phyloP scores from a whole-genome alignment of 2,888 invertebrate genomes.

The Baronia brevicornis region DNA sequence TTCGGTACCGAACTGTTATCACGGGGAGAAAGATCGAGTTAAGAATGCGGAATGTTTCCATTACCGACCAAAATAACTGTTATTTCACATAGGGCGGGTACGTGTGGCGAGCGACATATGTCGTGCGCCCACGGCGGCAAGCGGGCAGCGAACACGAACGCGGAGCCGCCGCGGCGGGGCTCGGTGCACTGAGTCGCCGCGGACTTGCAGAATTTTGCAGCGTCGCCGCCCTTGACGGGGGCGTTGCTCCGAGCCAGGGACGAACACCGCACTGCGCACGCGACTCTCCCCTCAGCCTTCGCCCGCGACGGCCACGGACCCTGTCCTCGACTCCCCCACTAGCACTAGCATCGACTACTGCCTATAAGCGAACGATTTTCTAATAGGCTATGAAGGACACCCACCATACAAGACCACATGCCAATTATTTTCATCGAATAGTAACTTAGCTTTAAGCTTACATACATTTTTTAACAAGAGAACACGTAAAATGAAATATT shows the following conservation, averaged over 20 bases:
- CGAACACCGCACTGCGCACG: slow-evolving; percentile 67
- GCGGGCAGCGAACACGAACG: slow-evolving; percentile 53
- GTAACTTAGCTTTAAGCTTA: too few species aligned
- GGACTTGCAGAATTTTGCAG: slow-evolving; percentile 73
- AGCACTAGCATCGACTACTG: slow-evolving; percentile 24
- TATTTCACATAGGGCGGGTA: slow-evolving; percentile 63
- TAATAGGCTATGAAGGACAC: slow-evolving; percentile 4
- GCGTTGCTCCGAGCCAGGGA: slow-evolving; percentile 75
- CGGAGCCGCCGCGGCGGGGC: slow-evolving; percentile 72
- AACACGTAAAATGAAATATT: too few species aligned
- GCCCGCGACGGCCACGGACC: slow-evolving; percentile 38
- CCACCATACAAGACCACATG: too few species aligned
- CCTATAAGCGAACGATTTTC: slow-evolving; percentile 24
- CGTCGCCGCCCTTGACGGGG: slow-evolving; percentile 76
- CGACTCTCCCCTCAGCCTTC: slow-evolving; percentile 58
- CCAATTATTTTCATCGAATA: too few species aligned
- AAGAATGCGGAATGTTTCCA: slow-evolving; percentile 69
- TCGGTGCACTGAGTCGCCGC: slow-evolving; percentile 71
- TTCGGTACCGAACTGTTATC: slow-evolving; percentile 23
- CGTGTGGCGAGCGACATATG: slow-evolving; percentile 38
- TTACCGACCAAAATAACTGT: slow-evolving; percentile 71
- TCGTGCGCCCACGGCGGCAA: slow-evolving; percentile 37
- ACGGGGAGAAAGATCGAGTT: slow-evolving; percentile 37
- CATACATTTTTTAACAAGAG: too few species aligned
- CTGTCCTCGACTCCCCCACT: slow-evolving; percentile 22